Percentiles rank a stretch among this genome's conserved stretches.
phyloP scores from a whole-genome alignment of 2,888 invertebrate genomes.

The Halictus ligatus region DNA sequence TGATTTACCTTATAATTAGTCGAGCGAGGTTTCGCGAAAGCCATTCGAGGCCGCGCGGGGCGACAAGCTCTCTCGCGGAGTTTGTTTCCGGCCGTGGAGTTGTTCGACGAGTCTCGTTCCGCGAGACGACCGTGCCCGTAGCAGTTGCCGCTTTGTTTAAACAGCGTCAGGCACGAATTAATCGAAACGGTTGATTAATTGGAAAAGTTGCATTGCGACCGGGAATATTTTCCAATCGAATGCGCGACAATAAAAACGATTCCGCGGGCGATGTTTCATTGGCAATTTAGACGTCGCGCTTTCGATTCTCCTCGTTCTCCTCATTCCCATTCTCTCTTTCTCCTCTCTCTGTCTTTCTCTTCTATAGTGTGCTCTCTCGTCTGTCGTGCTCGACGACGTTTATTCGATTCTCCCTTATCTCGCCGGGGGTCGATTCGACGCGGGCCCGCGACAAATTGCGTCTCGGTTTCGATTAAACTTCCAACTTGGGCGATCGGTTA shows the following conservation, averaged over 20 bases:
- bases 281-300: constrained; percentile 5
- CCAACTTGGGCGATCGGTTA: constrained; percentile 18
- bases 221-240: background rate
- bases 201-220: constrained; percentile 18
- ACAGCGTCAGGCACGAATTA: background rate
- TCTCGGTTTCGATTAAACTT: constrained; percentile 13
- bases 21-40: background rate
- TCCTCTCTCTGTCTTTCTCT: background rate
- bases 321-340: background rate
- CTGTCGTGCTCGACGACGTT: background rate
- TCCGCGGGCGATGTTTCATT: background rate
- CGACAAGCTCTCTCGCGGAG: constrained; percentile 6
- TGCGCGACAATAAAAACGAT: background rate
- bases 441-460: constrained; percentile 5
- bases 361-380: background rate
- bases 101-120: background rate
- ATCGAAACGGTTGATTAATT: constrained; percentile 41
- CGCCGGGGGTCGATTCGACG: constrained; percentile 4
- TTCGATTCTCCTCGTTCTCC: background rate
- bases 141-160: background rate
- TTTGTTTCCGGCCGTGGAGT: constrained; percentile 1
- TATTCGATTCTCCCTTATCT: constrained; percentile 9
- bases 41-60: constrained; percentile 25
- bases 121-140: background rate
- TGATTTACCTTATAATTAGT: constrained; percentile 9